phyloP scores from a whole-genome alignment of 2,113 vertebrate genomes.

The Lates calcarifer region DNA sequence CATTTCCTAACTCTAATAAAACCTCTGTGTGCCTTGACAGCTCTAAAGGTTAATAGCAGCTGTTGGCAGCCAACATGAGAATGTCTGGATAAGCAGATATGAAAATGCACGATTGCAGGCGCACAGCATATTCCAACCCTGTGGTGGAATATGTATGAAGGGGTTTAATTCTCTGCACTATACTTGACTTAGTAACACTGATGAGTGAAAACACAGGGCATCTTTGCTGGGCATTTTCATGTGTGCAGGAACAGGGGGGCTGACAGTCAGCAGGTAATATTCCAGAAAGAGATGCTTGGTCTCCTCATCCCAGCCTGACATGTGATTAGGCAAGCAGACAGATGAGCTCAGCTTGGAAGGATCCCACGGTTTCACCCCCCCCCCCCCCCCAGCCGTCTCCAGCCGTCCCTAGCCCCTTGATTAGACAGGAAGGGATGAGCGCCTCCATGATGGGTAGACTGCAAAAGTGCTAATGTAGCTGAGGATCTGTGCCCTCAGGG shows the following conservation, averaged over 20 bases:
- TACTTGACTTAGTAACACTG: constrained; percentile 21
- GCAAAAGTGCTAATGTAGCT: constrained; percentile 67
- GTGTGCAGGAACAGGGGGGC: constrained; percentile 18
- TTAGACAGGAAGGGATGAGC: constrained; percentile 77
- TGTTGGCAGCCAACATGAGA: constrained; percentile 41
- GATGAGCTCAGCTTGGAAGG: constrained; percentile 66
- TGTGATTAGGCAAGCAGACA: constrained; percentile 76
- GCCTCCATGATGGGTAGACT: constrained; percentile 67
- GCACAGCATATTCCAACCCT: not conserved
- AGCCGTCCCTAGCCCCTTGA: constrained; percentile 36
- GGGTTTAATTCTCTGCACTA: constrained; percentile 39
- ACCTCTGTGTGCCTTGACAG: constrained; percentile 49
- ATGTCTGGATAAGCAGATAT: constrained; percentile 51
- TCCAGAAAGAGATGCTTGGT: constrained; percentile 49
- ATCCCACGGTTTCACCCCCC: constrained; percentile 63
- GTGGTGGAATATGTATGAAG: constrained; percentile 30
- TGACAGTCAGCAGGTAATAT: constrained; percentile 71
- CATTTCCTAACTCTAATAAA: constrained; percentile 55
- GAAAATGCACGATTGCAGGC: constrained; percentile 24
- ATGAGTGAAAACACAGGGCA: constrained; percentile 12
- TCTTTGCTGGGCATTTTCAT: constrained; percentile 31
- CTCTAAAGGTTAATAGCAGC: constrained; percentile 50
- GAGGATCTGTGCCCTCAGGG: constrained; percentile 57
- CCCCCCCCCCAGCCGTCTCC: not conserved
- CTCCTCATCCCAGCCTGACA: constrained; percentile 48